Evolutionary conservation across 1,140 invertebrate genomes (phyloP), one percentile per base, ranked within the genome.

Genomic region (Calliphora vicina): DNA sequence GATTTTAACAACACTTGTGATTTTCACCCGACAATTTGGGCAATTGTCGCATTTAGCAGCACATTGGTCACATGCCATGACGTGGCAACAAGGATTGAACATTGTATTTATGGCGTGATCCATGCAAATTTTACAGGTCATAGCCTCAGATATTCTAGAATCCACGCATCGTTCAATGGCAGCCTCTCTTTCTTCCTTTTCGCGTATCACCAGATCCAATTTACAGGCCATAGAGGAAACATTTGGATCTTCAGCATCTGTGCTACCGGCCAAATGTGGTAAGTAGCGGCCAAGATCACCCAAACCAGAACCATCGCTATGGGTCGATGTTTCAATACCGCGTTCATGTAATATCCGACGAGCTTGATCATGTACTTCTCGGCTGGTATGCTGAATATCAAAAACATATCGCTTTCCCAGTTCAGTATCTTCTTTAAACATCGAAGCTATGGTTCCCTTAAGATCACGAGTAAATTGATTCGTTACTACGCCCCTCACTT

Each of bases 371-470:
- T 97, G 96, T 23, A 97, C 96, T 91, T 97, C 96, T 78, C 96
- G 93, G 85, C 96, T 96, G 29, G 96, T 97, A 86, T 96, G 93
- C 35, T 95, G 92, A 84, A 97, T 97, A 90, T 97, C 96, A 91
- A 97, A 97, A 35, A 97, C 95, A 90, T 97, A 97, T 61, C 96
- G 95, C 85, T 97, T 96, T 5, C 96, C 96, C 43, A 96, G 89
- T 3, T 95, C 95, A 29, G 96, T 96, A 86, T 97, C 95, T 91
- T 97, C 96, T 91, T 97, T 97, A 92, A 97, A 97, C 89, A 97
- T 95, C 0, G 96, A 97, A 82, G 95, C 95, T 86, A 97, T 96
- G n/a, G 96, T 97, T 82, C 96, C 96, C 93, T 97, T 97, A 82
- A 97, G 92, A 91, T 97, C 96, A 82, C 96, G 92, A 45, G 97